Base-by-base conservation (phyloP, 1,140 invertebrate species). In the Drosophila triauraria region DNA sequence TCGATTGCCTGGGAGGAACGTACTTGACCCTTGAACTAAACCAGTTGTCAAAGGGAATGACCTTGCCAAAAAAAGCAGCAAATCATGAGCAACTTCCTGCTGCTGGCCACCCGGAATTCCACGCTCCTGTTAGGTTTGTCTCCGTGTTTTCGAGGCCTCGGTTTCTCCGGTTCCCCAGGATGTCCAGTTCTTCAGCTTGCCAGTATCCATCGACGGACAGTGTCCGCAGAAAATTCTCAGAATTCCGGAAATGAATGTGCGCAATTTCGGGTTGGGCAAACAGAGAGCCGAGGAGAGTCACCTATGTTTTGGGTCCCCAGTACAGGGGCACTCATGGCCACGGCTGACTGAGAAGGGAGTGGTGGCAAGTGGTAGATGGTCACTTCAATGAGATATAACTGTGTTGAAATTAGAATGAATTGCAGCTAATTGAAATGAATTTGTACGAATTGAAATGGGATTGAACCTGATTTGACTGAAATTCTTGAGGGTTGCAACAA, bases 181-280 rank as follows among this genome's bases (percentile, higher is more conserved):
- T 20, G 20, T 20, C 20, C 12, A 15, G 43, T 20, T 20, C 20
- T 20, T 20, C 20, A 20, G 20, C 20, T 20, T 1, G 20, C 20
- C 20, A 20, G 20, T 20, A 56, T 59, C 32, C 47, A 32, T 32
- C 50, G 40, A 30, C 38, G 48, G 62, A 53, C 54, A 67, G 46
- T 50, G 54, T 6, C 54, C 54, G 42, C 25, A 44, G 47, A 59
- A 58, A 57, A 60, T 60, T 64, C 70, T 57, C 32, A 46, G 80
- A 40, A 79, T 60, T 60, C 74, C 76, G 80, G 80, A 82, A 84
- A 84, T 84, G 72, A 84, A 84, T 84, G 80, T 80, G 60, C 77
- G 72, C 80, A 83, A 83, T 82, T 83, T 83, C 35, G 76, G 63
- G 48, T 32, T 42, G 51, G 44, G 20, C 64, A 61, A 64, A 71